These are phyloP conservation scores for Fulmarus glacialis DNA, from an alignment of 2,113 vertebrate species.

Conservation along the genomic window DNA sequence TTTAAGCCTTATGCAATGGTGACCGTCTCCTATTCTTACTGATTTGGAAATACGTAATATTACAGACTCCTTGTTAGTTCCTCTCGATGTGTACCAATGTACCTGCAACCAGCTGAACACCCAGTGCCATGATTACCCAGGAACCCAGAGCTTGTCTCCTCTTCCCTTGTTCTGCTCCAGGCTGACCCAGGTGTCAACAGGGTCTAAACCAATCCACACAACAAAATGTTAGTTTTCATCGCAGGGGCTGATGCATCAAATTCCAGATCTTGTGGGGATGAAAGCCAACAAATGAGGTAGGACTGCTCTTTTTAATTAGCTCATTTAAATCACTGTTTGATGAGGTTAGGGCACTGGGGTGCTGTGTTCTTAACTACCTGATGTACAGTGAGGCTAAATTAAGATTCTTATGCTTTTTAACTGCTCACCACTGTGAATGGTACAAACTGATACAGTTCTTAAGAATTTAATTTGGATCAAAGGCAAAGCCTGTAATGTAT, in stretches of 20 bases:
- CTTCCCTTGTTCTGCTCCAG: background rate
- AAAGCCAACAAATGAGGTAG: background rate
- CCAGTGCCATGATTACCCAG: background rate
- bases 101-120: background rate
- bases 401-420: background rate
- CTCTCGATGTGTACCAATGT: background rate
- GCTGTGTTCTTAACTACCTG: accelerated
- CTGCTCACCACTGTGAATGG: background rate
- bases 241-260: background rate
- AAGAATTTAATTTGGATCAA: slow-evolving; percentile 1
- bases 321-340: background rate
- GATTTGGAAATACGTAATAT: background rate
- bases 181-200: background rate
- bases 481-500: background rate
- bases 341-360: background rate
- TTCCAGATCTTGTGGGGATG: background rate
- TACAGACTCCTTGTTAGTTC: background rate
- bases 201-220: background rate
- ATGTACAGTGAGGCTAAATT: background rate
- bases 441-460: background rate
- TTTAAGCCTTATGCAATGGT: background rate
- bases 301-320: background rate
- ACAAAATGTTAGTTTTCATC: background rate
- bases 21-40: background rate
- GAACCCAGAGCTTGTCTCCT: background rate